These are phyloP conservation scores for Lasioglossum figueresi DNA, from an alignment of 2,888 invertebrate species.

Conservation along the genomic window DNA sequence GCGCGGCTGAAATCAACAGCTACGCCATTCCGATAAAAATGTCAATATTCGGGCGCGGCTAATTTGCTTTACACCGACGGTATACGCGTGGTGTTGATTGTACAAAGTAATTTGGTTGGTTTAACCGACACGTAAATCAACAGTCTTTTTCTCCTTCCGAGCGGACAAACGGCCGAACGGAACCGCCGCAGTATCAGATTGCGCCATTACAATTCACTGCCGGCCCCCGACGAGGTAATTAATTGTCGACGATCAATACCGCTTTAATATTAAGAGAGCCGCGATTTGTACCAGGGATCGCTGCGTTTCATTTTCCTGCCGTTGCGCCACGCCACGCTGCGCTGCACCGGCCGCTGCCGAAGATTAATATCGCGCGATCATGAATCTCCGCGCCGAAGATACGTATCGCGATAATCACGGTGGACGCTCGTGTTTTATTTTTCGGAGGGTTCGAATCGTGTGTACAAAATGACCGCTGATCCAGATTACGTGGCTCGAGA, in stretches of 20 bases:
- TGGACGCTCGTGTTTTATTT: conserved; percentile 19
- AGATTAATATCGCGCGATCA: conserved; percentile 40
- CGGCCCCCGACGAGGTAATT: conserved; percentile 62
- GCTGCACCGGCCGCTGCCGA: conserved; percentile 5
- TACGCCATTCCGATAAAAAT: conserved; percentile 69
- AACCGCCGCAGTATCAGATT: conserved; percentile 62
- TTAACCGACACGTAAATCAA: conserved; percentile 72
- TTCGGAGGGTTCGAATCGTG: too few species aligned
- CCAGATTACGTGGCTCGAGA: conserved; percentile 3
- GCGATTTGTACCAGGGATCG: conserved; percentile 45
- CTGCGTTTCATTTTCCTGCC: conserved; percentile 35
- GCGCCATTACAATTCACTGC: conserved; percentile 67
- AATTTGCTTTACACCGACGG: conserved; percentile 68
- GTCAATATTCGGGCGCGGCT: conserved; percentile 70
- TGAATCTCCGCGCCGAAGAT: conserved; percentile 9
- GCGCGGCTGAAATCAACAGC: conserved; percentile 65
- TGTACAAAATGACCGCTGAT: not conserved
- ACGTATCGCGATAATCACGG: not conserved
- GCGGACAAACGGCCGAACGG: conserved; percentile 61
- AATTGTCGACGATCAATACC: conserved; percentile 69
- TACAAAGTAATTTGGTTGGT: conserved; percentile 74
- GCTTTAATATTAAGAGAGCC: conserved; percentile 69
- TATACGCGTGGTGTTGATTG: conserved; percentile 64
- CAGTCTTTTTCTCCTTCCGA: conserved; percentile 65
- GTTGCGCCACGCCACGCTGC: not conserved